Evolutionary conservation across 2,113 vertebrate genomes (phyloP), one percentile per base, ranked within the genome.

Genomic region (Micronycteris hirsuta): DNA sequence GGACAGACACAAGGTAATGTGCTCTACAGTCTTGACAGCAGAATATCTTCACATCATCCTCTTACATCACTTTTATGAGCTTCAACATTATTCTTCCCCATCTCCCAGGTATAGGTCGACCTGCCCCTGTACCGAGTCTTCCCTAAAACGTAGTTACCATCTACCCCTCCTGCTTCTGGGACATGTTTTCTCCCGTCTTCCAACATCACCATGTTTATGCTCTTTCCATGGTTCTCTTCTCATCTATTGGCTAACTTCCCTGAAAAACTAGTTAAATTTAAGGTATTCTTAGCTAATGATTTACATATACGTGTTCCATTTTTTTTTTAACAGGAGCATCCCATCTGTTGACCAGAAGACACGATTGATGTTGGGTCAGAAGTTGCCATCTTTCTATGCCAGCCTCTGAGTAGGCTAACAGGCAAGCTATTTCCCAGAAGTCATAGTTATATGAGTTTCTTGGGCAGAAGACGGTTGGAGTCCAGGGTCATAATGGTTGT

Each of bases 151-250:
- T 4, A 17, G 52, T n/a, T 52, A n/a, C 26, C 58, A 38, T 20
- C 9, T 13, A 15, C 4, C 24, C n/a, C 0, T 41, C 6, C 19
- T n/a, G 6, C 12, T 31, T 14, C 9, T 4, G 20, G 43, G n/a
- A 26, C 41, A 61, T 17, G 26, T 28, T 47, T 36, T 68, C 15
- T 49, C 17, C 36, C 8, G 28, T 31, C 43, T 65, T 17, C 38
- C 91, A 12, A 7, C 17, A 6, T 36, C 58, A 54, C 28, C 10
- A 11, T 12, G 11, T 45, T 56, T 17, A 67, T 5, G 8, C 24
- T 58, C 24, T 31, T 68, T 38, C 47, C 61, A 33, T 7, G 41
- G 17, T 54, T n/a, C 33, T 11, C 28, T 28, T 63, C 20, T 28
- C 47, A 67, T n/a, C 31, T 22, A 16, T 5, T 38, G 38, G 19